A percentile compares a stretch with the other conserved stretches of the same genome.
phyloP scores from a whole-genome alignment of 1,140 invertebrate species.

The Meloidogyne chitwoodi region DNA sequence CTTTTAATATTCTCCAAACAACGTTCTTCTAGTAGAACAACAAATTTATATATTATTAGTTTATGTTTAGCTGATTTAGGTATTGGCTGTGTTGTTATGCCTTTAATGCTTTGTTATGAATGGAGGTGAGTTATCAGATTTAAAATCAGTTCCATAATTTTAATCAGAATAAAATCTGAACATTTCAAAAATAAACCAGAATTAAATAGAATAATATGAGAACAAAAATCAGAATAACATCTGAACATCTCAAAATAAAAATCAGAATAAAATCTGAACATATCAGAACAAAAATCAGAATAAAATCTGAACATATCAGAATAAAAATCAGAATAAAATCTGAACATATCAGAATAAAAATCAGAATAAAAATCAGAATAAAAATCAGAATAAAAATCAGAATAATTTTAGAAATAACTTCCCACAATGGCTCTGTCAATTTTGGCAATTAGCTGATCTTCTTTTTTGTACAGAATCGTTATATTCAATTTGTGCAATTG shows the following conservation, averaged over 20 bases:
- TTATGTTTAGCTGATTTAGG: constrained; percentile 22
- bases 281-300: too few relatives aligned
- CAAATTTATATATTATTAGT: constrained; percentile 29
- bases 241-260: too few relatives aligned
- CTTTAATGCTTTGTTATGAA: constrained; percentile 11
- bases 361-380: too few relatives aligned
- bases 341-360: not conserved
- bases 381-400: not conserved
- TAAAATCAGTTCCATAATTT: not conserved
- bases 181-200: too few relatives aligned
- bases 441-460: constrained; percentile 30
- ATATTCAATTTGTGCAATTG: constrained; percentile 40
- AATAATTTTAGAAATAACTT: not conserved
- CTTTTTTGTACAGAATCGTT: constrained; percentile 30
- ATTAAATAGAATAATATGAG: too few relatives aligned
- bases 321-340: not conserved
- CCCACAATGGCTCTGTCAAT: constrained; percentile 21
- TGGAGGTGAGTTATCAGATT: not conserved
- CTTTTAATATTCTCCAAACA: constrained; percentile 10
- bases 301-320: not conserved
- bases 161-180: too few relatives aligned
- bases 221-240: too few relatives aligned
- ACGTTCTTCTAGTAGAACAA: constrained; percentile 10
- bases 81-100: constrained; percentile 19
- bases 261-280: not conserved